A percentile compares a stretch with the other conserved stretches of the same genome.
phyloP scores from a whole-genome alignment of 2,113 vertebrate genomes.

The Theristicus caerulescens region DNA sequence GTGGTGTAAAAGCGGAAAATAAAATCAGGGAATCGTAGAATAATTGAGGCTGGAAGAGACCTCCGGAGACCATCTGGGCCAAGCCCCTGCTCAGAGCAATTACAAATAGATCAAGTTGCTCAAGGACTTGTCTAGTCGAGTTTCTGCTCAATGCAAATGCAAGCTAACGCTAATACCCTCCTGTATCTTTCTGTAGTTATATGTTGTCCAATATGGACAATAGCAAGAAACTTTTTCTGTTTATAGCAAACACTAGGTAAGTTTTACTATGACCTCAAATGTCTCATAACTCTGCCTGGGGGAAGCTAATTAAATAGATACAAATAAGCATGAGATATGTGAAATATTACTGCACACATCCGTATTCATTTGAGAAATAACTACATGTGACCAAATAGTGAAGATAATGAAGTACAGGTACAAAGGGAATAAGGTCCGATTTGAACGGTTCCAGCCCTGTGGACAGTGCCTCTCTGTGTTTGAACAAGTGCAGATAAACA shows the following conservation, averaged over 20 bases:
- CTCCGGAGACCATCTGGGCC: not conserved
- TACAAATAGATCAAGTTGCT: not conserved
- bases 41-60: not conserved
- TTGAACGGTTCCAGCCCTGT: not conserved
- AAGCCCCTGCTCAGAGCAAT: conserved; percentile 1
- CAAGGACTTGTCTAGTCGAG: not conserved
- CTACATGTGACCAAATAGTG: not conserved
- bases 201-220: not conserved
- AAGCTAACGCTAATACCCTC: not conserved
- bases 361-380: not conserved
- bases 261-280: not conserved
- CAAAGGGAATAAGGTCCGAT: not conserved
- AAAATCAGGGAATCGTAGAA: not conserved
- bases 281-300: not conserved
- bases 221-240: not conserved
- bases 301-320: not conserved
- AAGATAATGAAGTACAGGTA: not conserved
- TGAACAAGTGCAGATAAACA: not conserved
- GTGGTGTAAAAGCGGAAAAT: not conserved
- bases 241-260: not conserved
- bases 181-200: not conserved
- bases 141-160: not conserved
- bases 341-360: not conserved
- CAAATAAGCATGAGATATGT: not conserved
- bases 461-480: not conserved